Evolutionary conservation across 2,888 invertebrate genomes (phyloP).

Genomic region (Dryobota labecula): DNA sequence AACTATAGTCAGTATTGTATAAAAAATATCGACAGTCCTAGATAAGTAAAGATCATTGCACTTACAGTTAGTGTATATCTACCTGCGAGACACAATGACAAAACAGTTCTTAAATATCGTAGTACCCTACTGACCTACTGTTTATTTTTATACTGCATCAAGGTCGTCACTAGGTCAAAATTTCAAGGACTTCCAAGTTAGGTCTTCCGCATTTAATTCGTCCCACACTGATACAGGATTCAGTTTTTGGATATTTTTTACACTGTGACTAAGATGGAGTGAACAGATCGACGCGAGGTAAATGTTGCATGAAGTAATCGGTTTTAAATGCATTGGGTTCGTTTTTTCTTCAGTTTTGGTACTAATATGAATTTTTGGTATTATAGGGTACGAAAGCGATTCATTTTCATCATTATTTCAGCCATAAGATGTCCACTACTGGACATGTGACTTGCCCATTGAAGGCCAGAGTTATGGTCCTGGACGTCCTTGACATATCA

Average conservation of each 20-base stretch:
- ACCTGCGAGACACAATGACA: background rate
- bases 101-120: background rate
- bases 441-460: background rate
- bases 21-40: background rate
- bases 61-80: background rate
- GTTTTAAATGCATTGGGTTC: conserved; percentile 11
- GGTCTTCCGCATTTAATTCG: conserved; percentile 26
- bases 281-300: conserved; percentile 19
- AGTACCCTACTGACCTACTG: background rate
- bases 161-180: conserved; percentile 1
- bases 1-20: no score
- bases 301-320: conserved; percentile 34
- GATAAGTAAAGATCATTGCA: background rate
- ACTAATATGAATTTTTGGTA: background rate
- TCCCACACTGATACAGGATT: conserved; percentile 9
- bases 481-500: background rate
- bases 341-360: background rate
- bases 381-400: background rate
- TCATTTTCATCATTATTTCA: background rate
- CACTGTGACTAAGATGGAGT: conserved; percentile 31
- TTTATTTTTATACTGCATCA: background rate
- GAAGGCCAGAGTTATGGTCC: no score
- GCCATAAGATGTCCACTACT: background rate
- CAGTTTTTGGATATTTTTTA: conserved; percentile 40
- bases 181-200: conserved; percentile 14